phyloP scores from a whole-genome alignment of 2,888 invertebrate genomes.

The Sialis lutaria region DNA sequence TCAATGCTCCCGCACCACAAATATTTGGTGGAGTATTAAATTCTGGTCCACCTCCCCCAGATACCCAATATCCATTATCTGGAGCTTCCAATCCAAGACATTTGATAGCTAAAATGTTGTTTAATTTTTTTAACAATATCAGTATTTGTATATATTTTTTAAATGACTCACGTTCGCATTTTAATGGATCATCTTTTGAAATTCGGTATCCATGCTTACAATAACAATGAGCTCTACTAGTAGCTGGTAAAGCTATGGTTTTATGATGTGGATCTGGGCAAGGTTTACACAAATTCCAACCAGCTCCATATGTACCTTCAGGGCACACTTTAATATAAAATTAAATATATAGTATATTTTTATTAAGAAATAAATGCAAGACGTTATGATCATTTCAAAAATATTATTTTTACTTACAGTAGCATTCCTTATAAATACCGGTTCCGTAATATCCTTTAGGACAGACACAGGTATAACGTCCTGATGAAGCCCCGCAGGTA shows the following conservation, averaged over 20 bases:
- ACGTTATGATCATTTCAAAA: no score
- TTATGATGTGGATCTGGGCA: constrained; percentile 41
- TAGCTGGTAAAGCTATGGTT: constrained; percentile 33
- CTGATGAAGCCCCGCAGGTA: constrained; percentile 46
- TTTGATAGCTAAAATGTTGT: no score
- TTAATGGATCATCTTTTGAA: constrained; percentile 20
- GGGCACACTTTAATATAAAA: constrained; percentile 35
- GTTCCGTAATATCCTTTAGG: constrained; percentile 44
- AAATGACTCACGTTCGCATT: constrained; percentile 33
- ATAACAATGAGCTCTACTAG: constrained; percentile 33
- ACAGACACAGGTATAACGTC: constrained; percentile 51
- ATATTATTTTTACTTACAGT: constrained; percentile 27
- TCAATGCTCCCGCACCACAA: no score
- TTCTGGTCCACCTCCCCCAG: no score
- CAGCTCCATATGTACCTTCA: constrained; percentile 44
- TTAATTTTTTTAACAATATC: no score
- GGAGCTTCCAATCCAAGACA: no score
- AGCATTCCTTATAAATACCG: constrained; percentile 38
- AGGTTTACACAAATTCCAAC: constrained; percentile 22
- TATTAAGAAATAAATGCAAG: no score
- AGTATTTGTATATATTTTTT: no score
- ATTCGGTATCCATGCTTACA: constrained; percentile 41
- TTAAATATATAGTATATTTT: no score
- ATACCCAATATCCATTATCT: no score
- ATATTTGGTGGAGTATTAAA: no score